phyloP scores from a whole-genome alignment of 2,113 vertebrate species.

The Bos taurus region ARS-UCD2.0 NC_037357.1:77261501-77262000 shows the following conservation, averaged over 20 bases:
- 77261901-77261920: background rate
- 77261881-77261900: background rate
- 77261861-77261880: background rate
- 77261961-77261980: background rate
- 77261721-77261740: background rate
- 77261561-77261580: background rate
- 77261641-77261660: background rate
- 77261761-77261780: background rate
- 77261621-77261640: background rate
- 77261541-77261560: background rate
- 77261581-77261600: background rate
- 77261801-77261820: background rate
- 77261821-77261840: background rate
- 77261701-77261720: background rate
- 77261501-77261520: background rate
- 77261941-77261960: background rate
- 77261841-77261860: background rate
- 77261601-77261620: background rate
- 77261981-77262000: too few relatives aligned
- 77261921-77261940: background rate
- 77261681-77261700: background rate
- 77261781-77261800: background rate
- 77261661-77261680: background rate
- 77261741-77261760: background rate
- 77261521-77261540: background rate